Conservation (phyloP, 2,888 invertebrate species). For the Drosophila fulvimacula region DNA sequence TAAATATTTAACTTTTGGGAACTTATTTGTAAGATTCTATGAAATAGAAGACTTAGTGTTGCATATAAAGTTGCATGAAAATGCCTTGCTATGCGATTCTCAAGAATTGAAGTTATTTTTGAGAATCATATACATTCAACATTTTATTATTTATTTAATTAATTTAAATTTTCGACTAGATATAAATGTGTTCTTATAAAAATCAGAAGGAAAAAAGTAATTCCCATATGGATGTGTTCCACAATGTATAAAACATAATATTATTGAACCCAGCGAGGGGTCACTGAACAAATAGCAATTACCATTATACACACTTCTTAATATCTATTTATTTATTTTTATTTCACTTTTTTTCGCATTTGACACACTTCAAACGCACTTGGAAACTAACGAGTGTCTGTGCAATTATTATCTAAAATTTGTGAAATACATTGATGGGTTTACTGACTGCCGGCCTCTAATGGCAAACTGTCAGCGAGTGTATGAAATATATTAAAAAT, state of each 20-base stretch:
- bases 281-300: slow-evolving; percentile 24
- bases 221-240: neutral
- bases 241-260: neutral
- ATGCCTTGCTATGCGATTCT: too few species aligned
- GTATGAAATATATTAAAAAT: slow-evolving; percentile 59
- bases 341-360: slow-evolving; percentile 17
- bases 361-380: slow-evolving; percentile 52
- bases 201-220: too few species aligned
- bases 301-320: slow-evolving; percentile 7
- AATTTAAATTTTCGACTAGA: too few species aligned
- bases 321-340: neutral
- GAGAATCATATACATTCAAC: too few species aligned
- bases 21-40: too few species aligned
- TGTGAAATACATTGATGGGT: slow-evolving; percentile 29
- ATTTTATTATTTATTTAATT: too few species aligned
- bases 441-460: slow-evolving; percentile 20
- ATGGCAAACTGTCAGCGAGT: slow-evolving; percentile 30
- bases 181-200: too few species aligned
- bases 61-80: too few species aligned
- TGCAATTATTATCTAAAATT: slow-evolving; percentile 38
- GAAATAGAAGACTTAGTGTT: too few species aligned
- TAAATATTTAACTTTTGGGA: too few species aligned
- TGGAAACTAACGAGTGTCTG: slow-evolving; percentile 28
- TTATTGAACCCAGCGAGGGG: slow-evolving; percentile 19
- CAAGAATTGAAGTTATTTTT: too few species aligned